Evolutionary conservation across 2,888 invertebrate species (phyloP).

Genomic region (Ophion ellenae): DNA sequence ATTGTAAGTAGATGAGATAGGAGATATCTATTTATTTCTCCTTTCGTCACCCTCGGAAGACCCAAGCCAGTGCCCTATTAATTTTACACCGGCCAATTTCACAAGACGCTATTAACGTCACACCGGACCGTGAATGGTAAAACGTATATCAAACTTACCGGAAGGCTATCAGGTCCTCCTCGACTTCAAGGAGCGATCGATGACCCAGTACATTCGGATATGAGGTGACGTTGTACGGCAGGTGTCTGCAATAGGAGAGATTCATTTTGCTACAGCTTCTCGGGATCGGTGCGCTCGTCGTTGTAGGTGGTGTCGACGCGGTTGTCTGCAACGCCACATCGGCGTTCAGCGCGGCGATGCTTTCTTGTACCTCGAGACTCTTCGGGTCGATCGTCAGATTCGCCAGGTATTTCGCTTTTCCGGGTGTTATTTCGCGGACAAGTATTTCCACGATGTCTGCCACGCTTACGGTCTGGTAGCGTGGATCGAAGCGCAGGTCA

Average conservation of each 20-base stretch:
- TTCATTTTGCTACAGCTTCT: slow-evolving; percentile 89
- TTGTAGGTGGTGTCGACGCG: slow-evolving; percentile 76
- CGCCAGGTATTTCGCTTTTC: slow-evolving; percentile 86
- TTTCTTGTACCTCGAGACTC: slow-evolving; percentile 88
- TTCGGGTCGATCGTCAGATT: slow-evolving; percentile 88
- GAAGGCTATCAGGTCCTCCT: slow-evolving; percentile 91
- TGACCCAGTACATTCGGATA: slow-evolving; percentile 93
- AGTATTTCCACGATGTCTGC: slow-evolving; percentile 88
- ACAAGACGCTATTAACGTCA: too few relatives aligned
- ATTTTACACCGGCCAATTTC: too few relatives aligned
- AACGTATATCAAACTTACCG: slow-evolving; percentile 78
- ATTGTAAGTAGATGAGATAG: too few relatives aligned
- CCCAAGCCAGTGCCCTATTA: background rate
- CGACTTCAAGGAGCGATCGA: slow-evolving; percentile 87
- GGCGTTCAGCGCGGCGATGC: slow-evolving; percentile 80
- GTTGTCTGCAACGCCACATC: slow-evolving; percentile 81
- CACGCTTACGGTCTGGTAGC: slow-evolving; percentile 87
- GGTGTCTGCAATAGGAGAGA: slow-evolving; percentile 88
- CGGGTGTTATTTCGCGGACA: slow-evolving; percentile 87
- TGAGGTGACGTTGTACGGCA: slow-evolving; percentile 92
- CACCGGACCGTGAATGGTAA: too few relatives aligned
- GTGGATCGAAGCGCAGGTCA: slow-evolving; percentile 93
- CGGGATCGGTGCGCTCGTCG: slow-evolving; percentile 86
- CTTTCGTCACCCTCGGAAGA: too few relatives aligned
- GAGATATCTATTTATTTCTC: background rate